Conservation (phyloP, 2,113 vertebrate genomes). For the Porphyrio hochstetteri region DNA sequence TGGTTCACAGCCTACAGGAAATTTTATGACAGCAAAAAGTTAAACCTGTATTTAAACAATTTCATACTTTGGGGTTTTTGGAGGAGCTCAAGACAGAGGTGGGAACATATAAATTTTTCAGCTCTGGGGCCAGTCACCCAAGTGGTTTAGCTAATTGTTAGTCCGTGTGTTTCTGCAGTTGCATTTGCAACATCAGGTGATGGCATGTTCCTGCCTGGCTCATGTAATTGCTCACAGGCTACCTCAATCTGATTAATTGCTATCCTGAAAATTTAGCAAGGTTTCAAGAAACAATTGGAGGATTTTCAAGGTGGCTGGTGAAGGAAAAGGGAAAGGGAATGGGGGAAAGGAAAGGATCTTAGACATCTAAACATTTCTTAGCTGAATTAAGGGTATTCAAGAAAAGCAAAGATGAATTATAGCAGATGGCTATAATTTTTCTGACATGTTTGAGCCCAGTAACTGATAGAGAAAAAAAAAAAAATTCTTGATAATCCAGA, state of each 20-base stretch:
- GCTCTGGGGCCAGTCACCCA: neutral
- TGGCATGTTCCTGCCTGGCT: neutral
- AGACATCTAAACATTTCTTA: neutral
- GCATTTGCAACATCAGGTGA: neutral
- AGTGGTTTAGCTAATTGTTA: neutral
- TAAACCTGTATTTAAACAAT: neutral
- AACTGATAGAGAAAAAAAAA: neutral
- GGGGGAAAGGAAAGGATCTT: neutral
- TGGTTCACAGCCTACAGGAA: neutral
- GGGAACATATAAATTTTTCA: neutral
- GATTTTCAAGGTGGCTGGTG: neutral
- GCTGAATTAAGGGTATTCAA: neutral
- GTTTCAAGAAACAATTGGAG: neutral
- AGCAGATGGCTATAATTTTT: neutral
- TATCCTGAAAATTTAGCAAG: neutral
- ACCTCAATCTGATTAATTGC: neutral
- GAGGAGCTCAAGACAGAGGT: neutral
- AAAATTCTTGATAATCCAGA: neutral
- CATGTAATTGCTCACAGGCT: neutral
- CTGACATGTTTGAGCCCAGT: neutral
- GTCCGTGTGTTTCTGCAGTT: neutral
- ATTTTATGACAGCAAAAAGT: neutral
- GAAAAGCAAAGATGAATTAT: neutral
- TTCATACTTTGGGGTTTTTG: neutral
- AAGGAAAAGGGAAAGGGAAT: neutral